Percentiles rank a stretch among this genome's conserved stretches.
These are phyloP conservation scores for Denticeps clupeoides DNA, from an alignment of 2,797 vertebrate species.

Conservation along the genomic window DNA sequence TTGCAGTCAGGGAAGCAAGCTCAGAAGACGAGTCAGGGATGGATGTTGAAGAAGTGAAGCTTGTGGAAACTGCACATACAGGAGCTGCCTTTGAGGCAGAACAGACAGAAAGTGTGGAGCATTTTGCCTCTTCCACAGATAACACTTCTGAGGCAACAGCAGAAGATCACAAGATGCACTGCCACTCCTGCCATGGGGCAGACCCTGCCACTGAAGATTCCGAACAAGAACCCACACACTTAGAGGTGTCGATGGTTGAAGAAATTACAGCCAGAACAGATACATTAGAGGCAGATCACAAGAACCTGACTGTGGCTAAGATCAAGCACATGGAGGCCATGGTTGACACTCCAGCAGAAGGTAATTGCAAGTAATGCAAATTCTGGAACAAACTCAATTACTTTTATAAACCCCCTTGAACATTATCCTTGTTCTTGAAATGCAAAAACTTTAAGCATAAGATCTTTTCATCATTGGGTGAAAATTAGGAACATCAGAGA, in stretches of 20 bases:
- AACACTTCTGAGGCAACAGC: not conserved
- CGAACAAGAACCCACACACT: slow-evolving; percentile 14
- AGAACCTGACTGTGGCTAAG: too few relatives aligned
- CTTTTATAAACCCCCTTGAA: slow-evolving; percentile 21
- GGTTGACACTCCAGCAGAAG: not conserved
- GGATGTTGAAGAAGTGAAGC: too few relatives aligned
- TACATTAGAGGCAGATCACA: too few relatives aligned
- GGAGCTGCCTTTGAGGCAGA: not conserved
- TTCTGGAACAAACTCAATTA: not conserved
- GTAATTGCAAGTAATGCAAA: not conserved
- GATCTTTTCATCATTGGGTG: too few relatives aligned
- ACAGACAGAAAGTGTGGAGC: not conserved
- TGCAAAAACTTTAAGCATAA: too few relatives aligned
- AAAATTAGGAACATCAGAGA: too few relatives aligned
- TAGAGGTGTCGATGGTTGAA: not conserved
- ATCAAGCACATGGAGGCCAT: not conserved
- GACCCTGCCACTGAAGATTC: slow-evolving; percentile 9
- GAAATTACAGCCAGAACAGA: slow-evolving; percentile 6
- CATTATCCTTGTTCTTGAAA: too few relatives aligned
- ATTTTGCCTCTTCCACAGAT: slow-evolving; percentile 23
- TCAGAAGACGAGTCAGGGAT: too few relatives aligned
- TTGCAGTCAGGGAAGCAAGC: too few relatives aligned
- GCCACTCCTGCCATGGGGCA: slow-evolving; percentile 32
- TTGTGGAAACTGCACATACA: not conserved
- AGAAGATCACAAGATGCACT: slow-evolving; percentile 1